phyloP scores from a whole-genome alignment of 1,140 invertebrate genomes.

The Drosophila pruinosa region DNA sequence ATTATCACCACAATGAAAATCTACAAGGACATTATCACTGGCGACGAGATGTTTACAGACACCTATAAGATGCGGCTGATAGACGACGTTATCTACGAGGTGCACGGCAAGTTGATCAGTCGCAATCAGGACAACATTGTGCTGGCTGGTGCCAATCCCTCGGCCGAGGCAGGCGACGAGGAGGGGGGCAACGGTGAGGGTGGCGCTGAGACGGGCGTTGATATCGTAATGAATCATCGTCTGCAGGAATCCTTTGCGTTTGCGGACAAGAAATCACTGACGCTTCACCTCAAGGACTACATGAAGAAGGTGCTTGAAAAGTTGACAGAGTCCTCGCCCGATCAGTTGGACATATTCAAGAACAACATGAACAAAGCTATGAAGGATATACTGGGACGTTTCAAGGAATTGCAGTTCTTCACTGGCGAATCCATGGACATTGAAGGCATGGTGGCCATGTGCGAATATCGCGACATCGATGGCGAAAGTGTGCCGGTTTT shows the following conservation, averaged over 20 bases:
- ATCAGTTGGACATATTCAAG: constrained; percentile 95
- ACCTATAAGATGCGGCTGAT: constrained; percentile 96
- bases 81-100: constrained; percentile 97
- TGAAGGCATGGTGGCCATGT: constrained; percentile 95
- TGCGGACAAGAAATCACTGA: constrained; percentile 94
- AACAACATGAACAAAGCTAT: constrained; percentile 97
- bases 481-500: constrained; percentile 92
- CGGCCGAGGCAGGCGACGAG: constrained; percentile 94
- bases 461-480: constrained; percentile 96
- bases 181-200: constrained; percentile 91
- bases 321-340: constrained; percentile 90
- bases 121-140: constrained; percentile 91
- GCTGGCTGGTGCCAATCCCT: constrained; percentile 95
- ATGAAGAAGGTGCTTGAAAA: constrained; percentile 97
- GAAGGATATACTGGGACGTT: constrained; percentile 95
- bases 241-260: constrained; percentile 94
- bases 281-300: constrained; percentile 96
- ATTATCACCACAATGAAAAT: constrained; percentile 92
- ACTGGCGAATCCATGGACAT: constrained; percentile 97
- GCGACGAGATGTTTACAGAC: constrained; percentile 99
- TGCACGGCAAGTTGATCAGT: constrained; percentile 92
- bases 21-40: constrained; percentile 96
- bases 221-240: constrained; percentile 96
- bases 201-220: constrained; percentile 91
- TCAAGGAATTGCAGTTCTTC: constrained; percentile 97